Conservation (phyloP, 1,140 invertebrate species). For the Danaus plexippus region DNA sequence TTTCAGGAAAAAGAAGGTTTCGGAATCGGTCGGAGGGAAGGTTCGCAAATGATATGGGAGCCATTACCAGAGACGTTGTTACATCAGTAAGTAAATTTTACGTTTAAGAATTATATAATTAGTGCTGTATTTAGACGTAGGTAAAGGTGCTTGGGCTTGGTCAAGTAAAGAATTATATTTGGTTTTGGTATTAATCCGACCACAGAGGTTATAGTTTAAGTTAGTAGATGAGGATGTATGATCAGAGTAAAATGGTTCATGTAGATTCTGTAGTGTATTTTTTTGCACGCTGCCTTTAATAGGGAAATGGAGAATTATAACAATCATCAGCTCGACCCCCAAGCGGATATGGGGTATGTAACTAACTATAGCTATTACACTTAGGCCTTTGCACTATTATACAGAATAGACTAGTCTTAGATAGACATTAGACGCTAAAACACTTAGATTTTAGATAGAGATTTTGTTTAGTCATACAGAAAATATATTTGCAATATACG, state of each 20-base stretch:
- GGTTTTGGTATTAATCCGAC: constrained; percentile 12
- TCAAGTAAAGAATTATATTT: constrained; percentile 6
- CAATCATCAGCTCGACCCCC: constrained; percentile 43
- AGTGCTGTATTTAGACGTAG: constrained; percentile 1
- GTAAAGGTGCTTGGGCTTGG: constrained; percentile 9
- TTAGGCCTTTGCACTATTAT: too few species aligned
- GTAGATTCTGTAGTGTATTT: constrained; percentile 24
- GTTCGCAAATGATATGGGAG: constrained; percentile 81
- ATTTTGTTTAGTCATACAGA: constrained; percentile 6
- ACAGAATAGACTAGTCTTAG: background rate
- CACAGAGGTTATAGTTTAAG: constrained; percentile 14
- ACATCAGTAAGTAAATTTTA: constrained; percentile 70
- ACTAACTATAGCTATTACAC: constrained; percentile 11
- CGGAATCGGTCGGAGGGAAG: constrained; percentile 76
- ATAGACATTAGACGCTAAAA: constrained; percentile 3
- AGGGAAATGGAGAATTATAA: constrained; percentile 44
- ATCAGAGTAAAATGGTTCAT: constrained; percentile 12
- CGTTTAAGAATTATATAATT: background rate
- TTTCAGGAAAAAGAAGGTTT: constrained; percentile 79
- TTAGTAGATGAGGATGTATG: constrained; percentile 23
- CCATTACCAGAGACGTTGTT: constrained; percentile 72
- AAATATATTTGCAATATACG: constrained; percentile 20
- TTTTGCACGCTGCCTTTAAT: constrained; percentile 61
- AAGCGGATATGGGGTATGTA: constrained; percentile 63
- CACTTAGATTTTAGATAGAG: constrained; percentile 2